These are phyloP conservation scores for Epizoanthus rinbou DNA, from an alignment of 92 coral and sea anemone species.

Conservation along the genomic window DNA sequence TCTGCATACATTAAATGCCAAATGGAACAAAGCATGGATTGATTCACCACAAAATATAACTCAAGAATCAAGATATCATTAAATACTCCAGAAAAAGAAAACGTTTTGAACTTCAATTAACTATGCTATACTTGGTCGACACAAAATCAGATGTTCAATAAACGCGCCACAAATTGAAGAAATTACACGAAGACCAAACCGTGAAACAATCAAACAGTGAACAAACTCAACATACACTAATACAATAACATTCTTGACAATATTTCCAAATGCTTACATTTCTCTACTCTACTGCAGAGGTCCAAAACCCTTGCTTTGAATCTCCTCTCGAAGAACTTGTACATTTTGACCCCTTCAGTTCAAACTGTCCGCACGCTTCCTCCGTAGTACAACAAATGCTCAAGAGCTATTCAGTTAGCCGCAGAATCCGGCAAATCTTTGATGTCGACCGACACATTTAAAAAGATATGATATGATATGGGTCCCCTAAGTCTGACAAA, in stretches of 20 bases:
- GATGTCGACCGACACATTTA: conserved; percentile 4
- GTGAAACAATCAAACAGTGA: too few relatives aligned
- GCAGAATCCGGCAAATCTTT: neutral
- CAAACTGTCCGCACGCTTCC: neutral
- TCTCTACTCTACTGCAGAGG: conserved; percentile 12
- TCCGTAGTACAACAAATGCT: neutral
- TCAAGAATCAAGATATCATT: neutral
- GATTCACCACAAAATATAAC: neutral
- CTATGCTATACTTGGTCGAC: too few relatives aligned
- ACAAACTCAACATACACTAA: too few relatives aligned
- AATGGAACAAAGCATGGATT: neutral
- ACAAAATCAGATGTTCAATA: too few relatives aligned
- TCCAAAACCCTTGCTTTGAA: conserved; percentile 18
- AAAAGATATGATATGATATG: neutral
- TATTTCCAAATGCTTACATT: neutral
- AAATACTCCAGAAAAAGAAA: too few relatives aligned
- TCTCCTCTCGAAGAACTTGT: conserved; percentile 14
- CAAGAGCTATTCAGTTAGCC: neutral
- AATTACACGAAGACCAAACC: too few relatives aligned
- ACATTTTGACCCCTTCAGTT: neutral
- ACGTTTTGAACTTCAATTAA: too few relatives aligned
- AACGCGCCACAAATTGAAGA: too few relatives aligned
- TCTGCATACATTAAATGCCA: neutral
- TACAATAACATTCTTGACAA: too few relatives aligned
- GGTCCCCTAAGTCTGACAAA: neutral